Conservation (phyloP, 2,797 vertebrate genomes). For the Pseudochirops cupreus region DNA sequence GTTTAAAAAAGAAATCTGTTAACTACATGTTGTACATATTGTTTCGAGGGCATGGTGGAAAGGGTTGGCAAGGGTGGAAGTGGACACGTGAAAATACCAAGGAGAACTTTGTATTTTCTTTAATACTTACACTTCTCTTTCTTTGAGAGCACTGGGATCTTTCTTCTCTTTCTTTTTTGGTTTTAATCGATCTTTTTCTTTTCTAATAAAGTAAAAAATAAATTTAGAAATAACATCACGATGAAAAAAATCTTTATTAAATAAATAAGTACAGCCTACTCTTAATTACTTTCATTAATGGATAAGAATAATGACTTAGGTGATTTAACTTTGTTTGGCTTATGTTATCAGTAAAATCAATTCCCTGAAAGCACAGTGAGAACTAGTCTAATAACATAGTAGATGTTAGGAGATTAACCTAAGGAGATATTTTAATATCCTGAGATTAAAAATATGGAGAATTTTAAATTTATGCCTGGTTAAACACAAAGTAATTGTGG, state of each 20-base stretch:
- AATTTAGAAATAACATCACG: constrained; percentile 26
- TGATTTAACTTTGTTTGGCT: constrained; percentile 50
- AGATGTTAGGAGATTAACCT: constrained; percentile 26
- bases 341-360: constrained; percentile 17
- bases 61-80: not conserved
- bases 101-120: constrained; percentile 47
- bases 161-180: constrained; percentile 89
- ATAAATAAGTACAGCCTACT: constrained; percentile 22
- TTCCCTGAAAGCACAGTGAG: constrained; percentile 8
- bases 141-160: constrained; percentile 93
- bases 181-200: constrained; percentile 93
- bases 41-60: not conserved
- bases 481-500: constrained; percentile 40
- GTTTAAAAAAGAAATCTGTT: not conserved
- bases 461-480: not conserved
- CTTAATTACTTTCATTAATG: not conserved
- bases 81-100: constrained; percentile 17
- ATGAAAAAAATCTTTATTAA: constrained; percentile 28
- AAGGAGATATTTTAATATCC: constrained; percentile 15
- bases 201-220: constrained; percentile 85
- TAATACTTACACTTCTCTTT: constrained; percentile 93
- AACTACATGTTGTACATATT: not conserved
- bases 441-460: constrained; percentile 28
- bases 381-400: constrained; percentile 34
- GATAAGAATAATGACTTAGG: not conserved